Conservation (phyloP, 2,797 vertebrate genomes). For the Mus caroli region DNA sequence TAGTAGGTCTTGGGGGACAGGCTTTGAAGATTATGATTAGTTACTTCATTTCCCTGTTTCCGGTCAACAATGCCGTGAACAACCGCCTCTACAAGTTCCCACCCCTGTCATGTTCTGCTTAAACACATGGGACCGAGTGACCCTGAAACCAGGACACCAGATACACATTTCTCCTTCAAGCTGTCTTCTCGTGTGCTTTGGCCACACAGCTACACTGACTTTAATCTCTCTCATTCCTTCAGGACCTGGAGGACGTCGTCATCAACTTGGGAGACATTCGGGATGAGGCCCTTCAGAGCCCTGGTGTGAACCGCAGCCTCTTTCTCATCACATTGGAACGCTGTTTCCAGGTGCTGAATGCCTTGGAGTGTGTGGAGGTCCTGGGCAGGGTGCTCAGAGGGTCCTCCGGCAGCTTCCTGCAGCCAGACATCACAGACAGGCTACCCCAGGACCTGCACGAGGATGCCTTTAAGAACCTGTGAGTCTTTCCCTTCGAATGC, state of each 20-base stretch:
- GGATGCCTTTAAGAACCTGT: slow-evolving; percentile 91
- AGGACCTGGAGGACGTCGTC: slow-evolving; percentile 85
- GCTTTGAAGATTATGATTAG: background rate
- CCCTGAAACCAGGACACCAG: background rate
- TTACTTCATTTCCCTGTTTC: background rate
- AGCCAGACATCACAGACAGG: slow-evolving; percentile 82
- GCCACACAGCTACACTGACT: background rate
- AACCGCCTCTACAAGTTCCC: background rate
- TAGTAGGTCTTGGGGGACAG: background rate
- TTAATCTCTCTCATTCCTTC: slow-evolving; percentile 3
- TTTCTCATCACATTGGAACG: slow-evolving; percentile 88
- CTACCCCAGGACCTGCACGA: slow-evolving; percentile 87
- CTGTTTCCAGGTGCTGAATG: slow-evolving; percentile 87
- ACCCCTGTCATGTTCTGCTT: background rate
- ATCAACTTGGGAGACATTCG: slow-evolving; percentile 85
- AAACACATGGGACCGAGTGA: background rate
- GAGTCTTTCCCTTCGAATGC: slow-evolving; percentile 66
- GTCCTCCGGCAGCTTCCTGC: slow-evolving; percentile 86
- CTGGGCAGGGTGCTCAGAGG: slow-evolving; percentile 85
- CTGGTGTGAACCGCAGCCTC: slow-evolving; percentile 90
- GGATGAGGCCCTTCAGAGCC: slow-evolving; percentile 87
- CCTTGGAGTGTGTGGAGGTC: slow-evolving; percentile 89
- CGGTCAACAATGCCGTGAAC: too few relatives aligned
- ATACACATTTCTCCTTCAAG: background rate
- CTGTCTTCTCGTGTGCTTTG: background rate